Evolutionary conservation across 2,888 invertebrate species (phyloP).

Genomic region (Agrochola litura): DNA sequence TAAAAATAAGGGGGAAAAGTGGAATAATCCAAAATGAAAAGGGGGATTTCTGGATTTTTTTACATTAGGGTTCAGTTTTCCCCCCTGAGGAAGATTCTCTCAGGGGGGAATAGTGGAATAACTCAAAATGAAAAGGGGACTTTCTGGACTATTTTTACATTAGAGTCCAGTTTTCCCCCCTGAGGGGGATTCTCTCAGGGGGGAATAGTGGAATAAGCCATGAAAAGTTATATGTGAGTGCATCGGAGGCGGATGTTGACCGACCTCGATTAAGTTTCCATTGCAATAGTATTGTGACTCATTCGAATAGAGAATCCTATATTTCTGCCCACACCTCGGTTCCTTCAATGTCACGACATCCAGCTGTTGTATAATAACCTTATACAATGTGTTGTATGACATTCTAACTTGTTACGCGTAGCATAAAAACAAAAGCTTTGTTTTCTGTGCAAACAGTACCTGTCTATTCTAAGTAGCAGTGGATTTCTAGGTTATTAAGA

Average conservation of each 20-base stretch:
- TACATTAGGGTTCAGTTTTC: no score
- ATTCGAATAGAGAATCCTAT: slow-evolving; percentile 70
- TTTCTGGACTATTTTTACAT: no score
- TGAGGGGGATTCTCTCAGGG: no score
- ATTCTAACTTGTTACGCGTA: slow-evolving; percentile 13
- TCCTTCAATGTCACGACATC: slow-evolving; percentile 67
- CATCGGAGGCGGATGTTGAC: slow-evolving; percentile 80
- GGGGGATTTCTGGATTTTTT: no score
- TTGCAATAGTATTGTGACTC: slow-evolving; percentile 71
- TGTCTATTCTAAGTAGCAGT: background rate
- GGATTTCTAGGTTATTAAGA: background rate
- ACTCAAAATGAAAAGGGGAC: no score
- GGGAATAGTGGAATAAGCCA: no score
- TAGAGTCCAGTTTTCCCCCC: no score
- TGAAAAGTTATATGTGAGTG: slow-evolving; percentile 56
- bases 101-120: no score
- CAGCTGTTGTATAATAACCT: slow-evolving; percentile 47
- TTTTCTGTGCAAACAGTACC: background rate
- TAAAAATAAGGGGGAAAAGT: no score
- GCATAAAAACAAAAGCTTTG: background rate
- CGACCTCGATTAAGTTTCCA: slow-evolving; percentile 83
- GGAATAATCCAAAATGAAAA: no score
- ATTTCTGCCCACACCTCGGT: slow-evolving; percentile 73
- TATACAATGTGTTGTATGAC: slow-evolving; percentile 37
- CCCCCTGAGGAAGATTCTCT: no score